Percentiles rank a stretch among this genome's conserved stretches.
Evolutionary conservation across 2,113 vertebrate species (phyloP).

Genomic region (Syngnathus floridae): DNA sequence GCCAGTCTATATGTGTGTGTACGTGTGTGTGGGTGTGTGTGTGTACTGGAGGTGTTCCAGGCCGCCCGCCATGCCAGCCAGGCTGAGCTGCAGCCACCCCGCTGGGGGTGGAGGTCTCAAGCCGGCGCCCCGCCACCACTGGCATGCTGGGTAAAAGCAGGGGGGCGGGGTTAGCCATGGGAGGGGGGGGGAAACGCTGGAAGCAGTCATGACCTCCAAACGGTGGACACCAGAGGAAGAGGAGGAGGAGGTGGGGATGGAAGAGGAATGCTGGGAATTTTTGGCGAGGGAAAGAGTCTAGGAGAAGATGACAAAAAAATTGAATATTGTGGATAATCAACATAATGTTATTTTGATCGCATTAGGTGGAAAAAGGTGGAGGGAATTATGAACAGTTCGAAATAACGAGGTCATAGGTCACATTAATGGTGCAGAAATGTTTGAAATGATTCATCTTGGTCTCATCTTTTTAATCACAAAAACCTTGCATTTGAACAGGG

Average conservation of each 20-base stretch:
- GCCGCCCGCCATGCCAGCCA: slow-evolving; percentile 53
- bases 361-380: background rate
- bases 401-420: background rate
- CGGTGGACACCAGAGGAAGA: slow-evolving; percentile 30
- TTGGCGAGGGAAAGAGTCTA: slow-evolving; percentile 9
- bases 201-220: slow-evolving; percentile 25
- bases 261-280: slow-evolving; percentile 68
- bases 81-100: slow-evolving; percentile 54
- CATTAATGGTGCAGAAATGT: too few relatives aligned
- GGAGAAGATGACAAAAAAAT: background rate
- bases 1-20: slow-evolving; percentile 11
- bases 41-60: slow-evolving; percentile 53
- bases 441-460: too few relatives aligned
- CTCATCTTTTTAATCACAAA: too few relatives aligned
- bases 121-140: slow-evolving; percentile 57
- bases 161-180: slow-evolving; percentile 4
- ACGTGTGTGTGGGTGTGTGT: slow-evolving; percentile 18
- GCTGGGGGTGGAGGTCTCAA: slow-evolving; percentile 62
- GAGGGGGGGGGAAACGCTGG: background rate
- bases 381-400: background rate
- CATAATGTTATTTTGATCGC: background rate
- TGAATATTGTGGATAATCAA: background rate
- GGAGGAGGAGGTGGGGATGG: slow-evolving; percentile 59
- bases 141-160: slow-evolving; percentile 45
- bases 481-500: too few relatives aligned